Conservation (phyloP, 2,888 invertebrate species). For the Busseola fusca region DNA sequence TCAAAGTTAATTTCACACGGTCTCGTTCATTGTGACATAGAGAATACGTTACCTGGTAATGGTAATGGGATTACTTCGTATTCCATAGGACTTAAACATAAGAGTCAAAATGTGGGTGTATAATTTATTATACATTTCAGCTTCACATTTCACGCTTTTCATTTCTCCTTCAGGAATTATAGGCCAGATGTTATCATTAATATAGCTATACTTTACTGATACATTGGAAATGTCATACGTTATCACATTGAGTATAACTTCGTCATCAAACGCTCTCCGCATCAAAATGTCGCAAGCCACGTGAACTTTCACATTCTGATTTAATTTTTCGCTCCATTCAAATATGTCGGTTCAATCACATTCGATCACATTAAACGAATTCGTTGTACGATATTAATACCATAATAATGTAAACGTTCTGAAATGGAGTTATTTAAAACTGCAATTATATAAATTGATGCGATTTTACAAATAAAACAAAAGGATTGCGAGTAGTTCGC, state of each 20-base stretch:
- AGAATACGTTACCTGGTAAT: background rate
- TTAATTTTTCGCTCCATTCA: conserved; percentile 12
- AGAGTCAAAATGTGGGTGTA: background rate
- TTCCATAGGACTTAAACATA: too few species aligned
- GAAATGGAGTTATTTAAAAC: conserved; percentile 15
- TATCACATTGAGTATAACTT: conserved; percentile 17
- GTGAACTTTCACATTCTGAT: conserved; percentile 38
- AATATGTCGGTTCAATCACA: conserved; percentile 1
- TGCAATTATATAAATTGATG: conserved; percentile 8
- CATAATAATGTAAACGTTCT: background rate
- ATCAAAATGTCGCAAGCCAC: conserved; percentile 16
- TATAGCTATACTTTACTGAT: background rate
- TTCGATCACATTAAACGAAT: conserved; percentile 23
- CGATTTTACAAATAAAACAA: conserved; percentile 1
- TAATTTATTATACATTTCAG: too few species aligned
- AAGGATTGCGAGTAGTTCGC: background rate
- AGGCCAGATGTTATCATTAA: background rate
- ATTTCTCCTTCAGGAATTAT: background rate
- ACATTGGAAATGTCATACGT: conserved; percentile 11
- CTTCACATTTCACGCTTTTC: too few species aligned
- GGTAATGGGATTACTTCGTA: background rate
- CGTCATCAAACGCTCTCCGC: background rate
- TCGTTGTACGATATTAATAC: background rate
- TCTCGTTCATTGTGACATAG: background rate
- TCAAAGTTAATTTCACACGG: background rate